phyloP scores from a whole-genome alignment of 2,888 invertebrate species.

The Notodonta dromedarius region DNA sequence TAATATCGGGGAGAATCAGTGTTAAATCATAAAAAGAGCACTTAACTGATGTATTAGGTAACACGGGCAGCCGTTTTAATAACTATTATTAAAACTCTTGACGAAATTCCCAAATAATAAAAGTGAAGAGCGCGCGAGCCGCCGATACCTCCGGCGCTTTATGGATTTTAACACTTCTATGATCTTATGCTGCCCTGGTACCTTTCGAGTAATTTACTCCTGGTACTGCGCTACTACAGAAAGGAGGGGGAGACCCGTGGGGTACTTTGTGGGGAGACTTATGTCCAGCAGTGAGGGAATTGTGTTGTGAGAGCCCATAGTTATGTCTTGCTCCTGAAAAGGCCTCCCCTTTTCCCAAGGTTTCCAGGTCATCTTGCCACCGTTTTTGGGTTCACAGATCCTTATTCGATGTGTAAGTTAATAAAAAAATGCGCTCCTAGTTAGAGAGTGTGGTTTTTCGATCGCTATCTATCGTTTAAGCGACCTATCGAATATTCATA shows the following conservation, averaged over 20 bases:
- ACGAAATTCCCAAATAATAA: constrained; percentile 74
- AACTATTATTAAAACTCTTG: constrained; percentile 79
- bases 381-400: too few species aligned
- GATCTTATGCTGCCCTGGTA: constrained; percentile 48
- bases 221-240: constrained; percentile 24
- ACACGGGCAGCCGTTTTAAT: constrained; percentile 75
- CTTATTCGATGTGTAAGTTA: too few species aligned
- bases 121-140: constrained; percentile 53
- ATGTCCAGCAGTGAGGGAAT: too few species aligned
- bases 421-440: constrained; percentile 14
- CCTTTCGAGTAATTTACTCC: constrained; percentile 29
- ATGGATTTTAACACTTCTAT: constrained; percentile 50
- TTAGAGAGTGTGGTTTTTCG: constrained; percentile 12
- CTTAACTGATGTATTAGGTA: constrained; percentile 77
- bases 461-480: constrained; percentile 14
- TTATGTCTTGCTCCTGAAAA: too few species aligned
- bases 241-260: too few species aligned
- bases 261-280: too few species aligned
- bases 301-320: too few species aligned
- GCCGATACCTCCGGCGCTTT: constrained; percentile 44
- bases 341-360: too few species aligned
- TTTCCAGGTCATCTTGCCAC: too few species aligned
- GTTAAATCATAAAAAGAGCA: constrained; percentile 80
- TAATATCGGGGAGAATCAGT: constrained; percentile 76
- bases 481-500: constrained; percentile 33